A percentile compares a stretch with the other conserved stretches of the same genome.
Evolutionary conservation across 2,797 vertebrate genomes (phyloP).

Genomic region (Parambassis ranga): DNA sequence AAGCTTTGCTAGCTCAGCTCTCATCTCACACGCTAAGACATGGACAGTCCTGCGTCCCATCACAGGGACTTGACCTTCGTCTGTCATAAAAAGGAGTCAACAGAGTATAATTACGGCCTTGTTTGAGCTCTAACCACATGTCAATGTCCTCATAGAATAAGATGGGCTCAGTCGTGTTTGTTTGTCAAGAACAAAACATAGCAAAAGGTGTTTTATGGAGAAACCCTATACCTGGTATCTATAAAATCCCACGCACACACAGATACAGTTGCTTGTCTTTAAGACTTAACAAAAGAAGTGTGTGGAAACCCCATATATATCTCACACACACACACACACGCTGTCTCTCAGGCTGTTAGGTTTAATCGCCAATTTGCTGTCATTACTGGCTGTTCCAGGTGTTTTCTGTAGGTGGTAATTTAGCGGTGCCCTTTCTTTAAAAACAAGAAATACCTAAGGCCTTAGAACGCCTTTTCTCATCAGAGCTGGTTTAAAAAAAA

Average conservation of each 20-base stretch:
- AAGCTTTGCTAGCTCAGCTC: too few species aligned
- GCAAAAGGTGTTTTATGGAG: background rate
- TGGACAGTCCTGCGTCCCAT: too few species aligned
- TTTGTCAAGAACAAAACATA: background rate
- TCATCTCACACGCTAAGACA: too few species aligned
- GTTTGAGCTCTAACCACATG: background rate
- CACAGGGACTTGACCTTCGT: too few species aligned
- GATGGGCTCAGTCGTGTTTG: background rate
- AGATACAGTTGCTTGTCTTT: background rate
- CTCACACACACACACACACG: background rate
- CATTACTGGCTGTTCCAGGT: slow-evolving; percentile 56
- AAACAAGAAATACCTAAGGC: slow-evolving; percentile 41
- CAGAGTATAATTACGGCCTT: too few species aligned
- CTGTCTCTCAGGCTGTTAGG: slow-evolving; percentile 8
- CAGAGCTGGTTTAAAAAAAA: background rate
- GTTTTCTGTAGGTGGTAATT: slow-evolving; percentile 59
- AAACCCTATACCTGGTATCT: background rate
- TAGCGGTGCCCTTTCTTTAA: slow-evolving; percentile 35
- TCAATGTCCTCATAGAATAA: background rate
- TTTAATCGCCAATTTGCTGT: slow-evolving; percentile 54
- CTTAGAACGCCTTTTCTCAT: slow-evolving; percentile 15
- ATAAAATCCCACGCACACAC: background rate
- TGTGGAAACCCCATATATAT: slow-evolving; percentile 14
- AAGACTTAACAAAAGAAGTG: slow-evolving; percentile 15
- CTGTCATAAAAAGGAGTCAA: too few species aligned